A percentile compares a stretch with the other conserved stretches of the same genome.
Evolutionary conservation across 2,113 vertebrate species (phyloP).

Genomic region (Tretioscincus oriximinensis): DNA sequence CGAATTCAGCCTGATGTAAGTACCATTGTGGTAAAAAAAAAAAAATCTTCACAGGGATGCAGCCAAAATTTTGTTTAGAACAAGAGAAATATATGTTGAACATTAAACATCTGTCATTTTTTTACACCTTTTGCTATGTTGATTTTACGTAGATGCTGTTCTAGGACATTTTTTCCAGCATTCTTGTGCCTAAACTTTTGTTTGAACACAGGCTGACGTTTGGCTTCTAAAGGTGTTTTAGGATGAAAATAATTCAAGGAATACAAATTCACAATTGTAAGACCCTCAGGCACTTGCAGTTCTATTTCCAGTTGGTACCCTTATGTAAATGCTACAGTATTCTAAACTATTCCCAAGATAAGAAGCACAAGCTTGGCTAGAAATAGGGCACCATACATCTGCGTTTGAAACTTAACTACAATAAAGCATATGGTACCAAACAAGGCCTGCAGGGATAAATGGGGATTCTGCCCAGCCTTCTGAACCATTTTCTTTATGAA

Average conservation of each 20-base stretch:
- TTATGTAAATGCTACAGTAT: not conserved
- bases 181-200: not conserved
- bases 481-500: conserved; percentile 45
- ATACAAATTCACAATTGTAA: conserved; percentile 21
- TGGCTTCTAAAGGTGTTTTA: not conserved
- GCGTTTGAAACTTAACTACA: conserved; percentile 28
- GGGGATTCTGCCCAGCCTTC: conserved; percentile 41
- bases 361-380: not conserved
- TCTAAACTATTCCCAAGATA: conserved; percentile 32
- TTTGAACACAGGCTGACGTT: conserved; percentile 1
- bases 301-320: conserved; percentile 30
- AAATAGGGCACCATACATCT: not conserved
- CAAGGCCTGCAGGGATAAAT: conserved; percentile 45
- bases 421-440: conserved; percentile 52
- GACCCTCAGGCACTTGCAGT: not conserved
- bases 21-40: too few species aligned
- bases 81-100: not conserved
- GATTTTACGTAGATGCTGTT: not conserved
- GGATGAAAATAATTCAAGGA: not conserved
- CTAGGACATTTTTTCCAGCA: not conserved
- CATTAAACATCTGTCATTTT: not conserved
- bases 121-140: not conserved
- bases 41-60: too few species aligned
- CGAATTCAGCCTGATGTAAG: too few species aligned
- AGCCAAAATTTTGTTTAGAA: too few species aligned